A percentile compares a stretch with the other conserved stretches of the same genome.
phyloP scores from a whole-genome alignment of 1,140 invertebrate genomes.

The Daktulosphaira vitifoliae region DNA sequence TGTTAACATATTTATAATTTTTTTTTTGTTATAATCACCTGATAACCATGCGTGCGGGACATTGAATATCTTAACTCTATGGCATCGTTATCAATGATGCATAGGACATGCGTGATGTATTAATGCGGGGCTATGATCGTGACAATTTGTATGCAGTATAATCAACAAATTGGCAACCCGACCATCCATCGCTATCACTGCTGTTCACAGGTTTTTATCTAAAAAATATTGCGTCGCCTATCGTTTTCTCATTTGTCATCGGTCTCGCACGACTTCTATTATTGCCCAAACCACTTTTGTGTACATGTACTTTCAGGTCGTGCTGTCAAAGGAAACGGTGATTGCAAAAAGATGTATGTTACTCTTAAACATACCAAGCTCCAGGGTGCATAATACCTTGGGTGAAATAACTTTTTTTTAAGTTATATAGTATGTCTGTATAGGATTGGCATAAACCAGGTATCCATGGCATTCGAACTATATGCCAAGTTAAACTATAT shows the following conservation, averaged over 20 bases:
- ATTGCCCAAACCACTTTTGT: conserved; percentile 6
- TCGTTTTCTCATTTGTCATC: conserved; percentile 28
- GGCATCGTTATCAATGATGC: background rate
- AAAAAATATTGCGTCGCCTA: background rate
- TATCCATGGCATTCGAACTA: background rate
- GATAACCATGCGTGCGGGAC: no score
- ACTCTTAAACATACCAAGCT: conserved; percentile 2
- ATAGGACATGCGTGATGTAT: background rate
- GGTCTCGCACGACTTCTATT: conserved; percentile 25
- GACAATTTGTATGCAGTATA: background rate
- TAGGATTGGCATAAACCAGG: background rate
- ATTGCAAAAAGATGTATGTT: conserved; percentile 14
- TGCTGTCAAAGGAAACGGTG: background rate
- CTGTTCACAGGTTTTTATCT: no score
- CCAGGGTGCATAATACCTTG: no score
- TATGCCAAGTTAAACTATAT: no score
- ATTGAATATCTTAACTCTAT: background rate
- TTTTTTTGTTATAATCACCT: no score
- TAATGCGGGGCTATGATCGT: background rate
- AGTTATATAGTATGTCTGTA: no score
- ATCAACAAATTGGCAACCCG: background rate
- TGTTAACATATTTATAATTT: no score
- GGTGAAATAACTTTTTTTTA: no score
- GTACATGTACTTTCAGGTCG: conserved; percentile 13
- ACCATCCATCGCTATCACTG: no score